phyloP scores from a whole-genome alignment of 92 coral and sea anemone species.

The Epizoanthus stellaris region DNA sequence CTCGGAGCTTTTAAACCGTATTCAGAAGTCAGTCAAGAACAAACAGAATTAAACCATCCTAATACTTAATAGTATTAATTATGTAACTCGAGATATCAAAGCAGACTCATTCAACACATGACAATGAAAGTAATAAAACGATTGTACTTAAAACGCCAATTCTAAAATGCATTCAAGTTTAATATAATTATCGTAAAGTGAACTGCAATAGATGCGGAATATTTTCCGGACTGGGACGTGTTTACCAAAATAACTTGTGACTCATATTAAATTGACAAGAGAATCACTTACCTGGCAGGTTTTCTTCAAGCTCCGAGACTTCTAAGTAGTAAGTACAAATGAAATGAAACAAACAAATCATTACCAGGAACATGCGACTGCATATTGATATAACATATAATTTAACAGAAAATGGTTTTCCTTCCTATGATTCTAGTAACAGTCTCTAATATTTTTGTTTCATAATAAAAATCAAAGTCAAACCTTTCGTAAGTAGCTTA shows the following conservation, averaged over 20 bases:
- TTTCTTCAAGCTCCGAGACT: slow-evolving; percentile 94
- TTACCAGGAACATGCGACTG: not conserved
- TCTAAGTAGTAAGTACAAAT: slow-evolving; percentile 72
- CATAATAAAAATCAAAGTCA: not conserved
- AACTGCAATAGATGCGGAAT: not conserved
- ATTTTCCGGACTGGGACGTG: slow-evolving; percentile 2
- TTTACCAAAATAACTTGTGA: slow-evolving; percentile 28
- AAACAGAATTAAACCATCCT: no score
- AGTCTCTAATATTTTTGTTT: no score
- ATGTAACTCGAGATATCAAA: no score
- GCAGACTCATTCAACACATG: no score
- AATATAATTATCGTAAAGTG: no score
- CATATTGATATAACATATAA: not conserved
- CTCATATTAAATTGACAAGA: not conserved
- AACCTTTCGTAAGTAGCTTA: slow-evolving; percentile 89
- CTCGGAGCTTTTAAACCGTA: no score
- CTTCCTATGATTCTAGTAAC: no score
- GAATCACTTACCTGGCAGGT: slow-evolving; percentile 81
- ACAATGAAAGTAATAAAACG: no score
- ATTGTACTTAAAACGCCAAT: no score
- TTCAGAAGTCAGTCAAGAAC: no score
- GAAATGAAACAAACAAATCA: slow-evolving; percentile 1
- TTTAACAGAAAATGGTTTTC: not conserved
- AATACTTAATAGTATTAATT: no score
- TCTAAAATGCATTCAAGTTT: no score